Evolutionary conservation across 1,140 invertebrate genomes (phyloP), one percentile per base, ranked within the genome.

Genomic region (Mycetomoellerius zeteki): DNA sequence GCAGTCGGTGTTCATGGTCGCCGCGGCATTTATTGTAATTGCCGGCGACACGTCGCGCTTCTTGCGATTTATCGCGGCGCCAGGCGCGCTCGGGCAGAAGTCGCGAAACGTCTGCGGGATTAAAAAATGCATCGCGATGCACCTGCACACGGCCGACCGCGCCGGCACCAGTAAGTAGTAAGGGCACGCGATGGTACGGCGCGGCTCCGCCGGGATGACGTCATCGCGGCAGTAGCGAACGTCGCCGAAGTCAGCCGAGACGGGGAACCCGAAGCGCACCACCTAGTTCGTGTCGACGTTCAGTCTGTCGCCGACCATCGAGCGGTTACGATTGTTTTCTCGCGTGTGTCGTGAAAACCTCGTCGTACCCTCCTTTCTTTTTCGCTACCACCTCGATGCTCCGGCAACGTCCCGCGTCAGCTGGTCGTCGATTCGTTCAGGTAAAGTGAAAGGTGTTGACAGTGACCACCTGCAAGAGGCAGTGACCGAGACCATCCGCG

Each of bases 141-240:
- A 90, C 78, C 93, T 92, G 91, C 91, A 90, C 90, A 90, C 88
- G 3, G 91, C 72, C 89, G 90, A 87, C 92, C 88, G 91, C 91
- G 89, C 92, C 43, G 90, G 91, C 92, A 90, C 86, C 91, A 93
- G 94, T 95, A 94, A 94, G 94, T 95, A 94, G 94, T 95, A 94
- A 90, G 90, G 90, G 88, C 94, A 94, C 93, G 94, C 94, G 93
- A 95, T 95, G 93, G 94, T 94, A 94, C 94, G 93, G 92, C 37
- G 54, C 54, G 67, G 19, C 94, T 91, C 37, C 24, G 56, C 24
- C 93, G 90, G 69, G 72, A 90, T 90, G 89, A 91, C 90, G 90
- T 91, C 90, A 90, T 19, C 65, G 30, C 64, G 58, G 60, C 87
- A 73, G n/a, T 19, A 67, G 27, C 92, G 92, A 90, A 50, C 47